Conservation (phyloP, 2,113 vertebrate genomes). For the Pseudonaja textilis region DNA sequence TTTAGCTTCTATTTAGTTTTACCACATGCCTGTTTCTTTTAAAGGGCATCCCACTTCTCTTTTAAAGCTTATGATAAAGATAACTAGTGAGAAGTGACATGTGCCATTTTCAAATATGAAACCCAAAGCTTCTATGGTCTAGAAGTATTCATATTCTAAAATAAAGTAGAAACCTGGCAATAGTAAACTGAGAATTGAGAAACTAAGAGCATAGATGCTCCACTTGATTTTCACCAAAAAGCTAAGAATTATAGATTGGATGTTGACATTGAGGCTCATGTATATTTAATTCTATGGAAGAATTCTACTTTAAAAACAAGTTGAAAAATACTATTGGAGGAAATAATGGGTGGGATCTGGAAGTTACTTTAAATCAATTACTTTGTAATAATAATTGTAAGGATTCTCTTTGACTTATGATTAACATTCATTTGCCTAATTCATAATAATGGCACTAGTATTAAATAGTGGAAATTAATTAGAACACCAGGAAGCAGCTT, state of each 20-base stretch:
- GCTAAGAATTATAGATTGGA: neutral
- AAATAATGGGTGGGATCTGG: neutral
- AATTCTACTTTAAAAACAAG: neutral
- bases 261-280: neutral
- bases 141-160: neutral
- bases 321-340: neutral
- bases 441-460: neutral
- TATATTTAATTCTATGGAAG: neutral
- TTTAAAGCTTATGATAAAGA: neutral
- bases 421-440: neutral
- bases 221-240: neutral
- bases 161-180: neutral
- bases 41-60: neutral
- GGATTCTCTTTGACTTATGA: neutral
- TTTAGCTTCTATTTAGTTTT: neutral
- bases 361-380: neutral
- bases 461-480: neutral
- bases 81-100: neutral
- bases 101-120: neutral
- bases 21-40: neutral
- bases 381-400: neutral
- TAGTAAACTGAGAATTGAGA: neutral
- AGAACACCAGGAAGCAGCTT: neutral
- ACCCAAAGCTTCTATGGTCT: neutral
- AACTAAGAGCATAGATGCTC: neutral